Percentiles rank a stretch among this genome's conserved stretches.
Evolutionary conservation across 2,888 invertebrate genomes (phyloP).

Genomic region (Harpalus rufipes): DNA sequence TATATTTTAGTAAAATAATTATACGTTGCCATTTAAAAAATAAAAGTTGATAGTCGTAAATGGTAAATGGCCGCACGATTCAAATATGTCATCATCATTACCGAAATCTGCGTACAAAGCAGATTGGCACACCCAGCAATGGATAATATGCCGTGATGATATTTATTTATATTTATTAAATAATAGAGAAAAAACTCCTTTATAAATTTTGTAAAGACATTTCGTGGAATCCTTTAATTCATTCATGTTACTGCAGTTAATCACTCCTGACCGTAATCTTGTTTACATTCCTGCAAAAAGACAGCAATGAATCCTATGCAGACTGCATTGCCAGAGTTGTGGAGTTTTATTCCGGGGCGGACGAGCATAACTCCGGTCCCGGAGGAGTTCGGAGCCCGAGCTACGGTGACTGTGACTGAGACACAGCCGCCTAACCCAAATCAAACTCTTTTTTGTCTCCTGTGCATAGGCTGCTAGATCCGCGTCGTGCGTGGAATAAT

Average conservation of each 20-base stretch:
- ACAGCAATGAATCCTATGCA: background rate
- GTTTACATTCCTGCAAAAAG: background rate
- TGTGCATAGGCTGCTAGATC: slow-evolving; percentile 59
- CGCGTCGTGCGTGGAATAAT: slow-evolving; percentile 56
- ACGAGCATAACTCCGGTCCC: slow-evolving; percentile 38
- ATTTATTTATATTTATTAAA: too few species aligned
- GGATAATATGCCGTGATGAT: too few species aligned
- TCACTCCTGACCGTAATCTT: background rate
- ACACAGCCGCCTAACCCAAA: slow-evolving; percentile 34
- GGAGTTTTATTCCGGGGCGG: slow-evolving; percentile 26
- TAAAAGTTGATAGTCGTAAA: too few species aligned
- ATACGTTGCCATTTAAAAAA: too few species aligned
- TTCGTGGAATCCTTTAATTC: background rate
- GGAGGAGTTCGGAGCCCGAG: slow-evolving; percentile 2
- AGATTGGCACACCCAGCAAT: too few species aligned
- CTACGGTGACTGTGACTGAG: slow-evolving; percentile 16
- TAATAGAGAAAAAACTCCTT: background rate
- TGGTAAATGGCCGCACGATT: too few species aligned
- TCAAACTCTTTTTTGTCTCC: slow-evolving; percentile 58
- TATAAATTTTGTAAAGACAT: background rate
- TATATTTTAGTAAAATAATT: too few species aligned
- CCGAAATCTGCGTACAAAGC: too few species aligned
- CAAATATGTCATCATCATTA: too few species aligned
- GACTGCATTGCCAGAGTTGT: background rate
- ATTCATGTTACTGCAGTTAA: background rate